Evolutionary conservation across 2,888 invertebrate species (phyloP), one percentile per base, ranked within the genome.

Genomic region (Acanthosepion esculentum): DNA sequence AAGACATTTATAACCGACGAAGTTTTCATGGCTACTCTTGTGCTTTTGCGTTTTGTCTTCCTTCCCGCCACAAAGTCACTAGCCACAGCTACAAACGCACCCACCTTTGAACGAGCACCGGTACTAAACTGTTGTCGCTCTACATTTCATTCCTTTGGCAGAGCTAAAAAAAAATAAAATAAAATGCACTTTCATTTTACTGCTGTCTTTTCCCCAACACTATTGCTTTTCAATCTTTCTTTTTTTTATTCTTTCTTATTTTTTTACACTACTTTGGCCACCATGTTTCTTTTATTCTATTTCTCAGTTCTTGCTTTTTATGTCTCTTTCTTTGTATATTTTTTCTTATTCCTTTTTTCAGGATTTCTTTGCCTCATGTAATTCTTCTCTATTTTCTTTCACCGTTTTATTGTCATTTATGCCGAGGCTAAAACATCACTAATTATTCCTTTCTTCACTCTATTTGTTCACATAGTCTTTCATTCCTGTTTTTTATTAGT

Each of bases 11-110:
- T 78, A 78, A 78, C 78, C 78, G 78, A 15, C 78, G 18, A 78
- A 78, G 78, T 78, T 78, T 78, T 78, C 78, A 78, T 78, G 78
- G 78, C 78, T 78, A 78, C n/a, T 78, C 23, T n/a, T n/a, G 78
- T 33, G n/a, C 78, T 78, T 78, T 26, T 12, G 12, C n/a, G 33
- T 78, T 15, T 5, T 33, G 18, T 0, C n/a, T n/a, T 78, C 78
- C 78, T 78, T 78, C n/a, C 23, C 18, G 5, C n/a, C 78, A n/a
- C 78, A 6, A 59, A 59, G 59, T 59, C 78, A n/a, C n/a, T 78
- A n/a, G 78, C 78, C 78, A 78, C 78, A 10, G n/a, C 18, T 10
- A n/a, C 78, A 33, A n/a, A 3, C 78, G n/a, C 78, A n/a, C 78
- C 78, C 12, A 78, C n/a, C 78, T 78, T n/a, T n/a, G 78, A 3